These are phyloP conservation scores for Myotis findleyi DNA, from an alignment of 2,797 vertebrate species.

Conservation along the genomic window DNA sequence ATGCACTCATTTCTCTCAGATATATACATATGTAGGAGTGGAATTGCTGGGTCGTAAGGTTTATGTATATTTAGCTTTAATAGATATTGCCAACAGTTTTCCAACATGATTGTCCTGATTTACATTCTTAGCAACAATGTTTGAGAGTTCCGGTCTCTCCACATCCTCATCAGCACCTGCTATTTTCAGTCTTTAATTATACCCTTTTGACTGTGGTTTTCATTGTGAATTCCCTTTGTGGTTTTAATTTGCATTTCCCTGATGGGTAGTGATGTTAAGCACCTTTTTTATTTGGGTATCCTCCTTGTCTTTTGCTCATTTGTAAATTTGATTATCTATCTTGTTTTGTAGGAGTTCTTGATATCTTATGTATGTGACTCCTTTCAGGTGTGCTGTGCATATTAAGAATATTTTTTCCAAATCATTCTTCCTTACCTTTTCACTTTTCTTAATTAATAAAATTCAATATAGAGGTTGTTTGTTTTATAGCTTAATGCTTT, in stretches of 20 bases:
- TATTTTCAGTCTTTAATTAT: constrained; percentile 10
- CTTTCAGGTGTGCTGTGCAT: not conserved
- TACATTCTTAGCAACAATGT: not conserved
- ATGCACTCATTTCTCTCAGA: not conserved
- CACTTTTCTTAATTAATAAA: constrained; percentile 6
- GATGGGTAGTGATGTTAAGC: not conserved
- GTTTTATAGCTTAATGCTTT: constrained; percentile 15
- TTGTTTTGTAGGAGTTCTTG: constrained; percentile 16
- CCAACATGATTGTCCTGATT: not conserved
- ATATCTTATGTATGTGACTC: not conserved
- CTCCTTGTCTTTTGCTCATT: not conserved
- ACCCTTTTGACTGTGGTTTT: not conserved
- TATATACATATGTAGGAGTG: not conserved
- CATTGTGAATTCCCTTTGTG: not conserved
- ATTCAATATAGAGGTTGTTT: not conserved
- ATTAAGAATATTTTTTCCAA: constrained; percentile 26
- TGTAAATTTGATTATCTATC: constrained; percentile 9
- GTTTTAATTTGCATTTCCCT: constrained; percentile 26
- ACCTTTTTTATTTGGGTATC: not conserved
- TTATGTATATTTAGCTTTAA: not conserved
- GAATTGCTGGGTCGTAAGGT: not conserved
- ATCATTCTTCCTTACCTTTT: constrained; percentile 20
- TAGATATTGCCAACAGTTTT: not conserved
- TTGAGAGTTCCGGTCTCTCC: not conserved
- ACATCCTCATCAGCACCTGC: not conserved